phyloP scores from a whole-genome alignment of 53 echinoderm and acorn worm species.

The Antedon mediterranea region DNA sequence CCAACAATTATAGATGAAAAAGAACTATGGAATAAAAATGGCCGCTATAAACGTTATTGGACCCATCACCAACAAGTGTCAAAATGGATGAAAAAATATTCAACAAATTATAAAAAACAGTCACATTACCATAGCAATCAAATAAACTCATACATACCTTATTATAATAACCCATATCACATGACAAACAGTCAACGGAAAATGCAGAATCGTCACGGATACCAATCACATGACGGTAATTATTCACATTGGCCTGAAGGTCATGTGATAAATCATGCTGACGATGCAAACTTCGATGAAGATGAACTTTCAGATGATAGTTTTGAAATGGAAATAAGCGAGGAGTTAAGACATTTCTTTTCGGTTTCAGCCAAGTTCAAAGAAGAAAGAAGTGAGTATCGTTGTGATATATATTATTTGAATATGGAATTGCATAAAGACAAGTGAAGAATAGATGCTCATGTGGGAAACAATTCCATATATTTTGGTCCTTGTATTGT shows the following conservation, averaged over 20 bases:
- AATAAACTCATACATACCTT: neutral
- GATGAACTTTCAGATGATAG: conserved; percentile 17
- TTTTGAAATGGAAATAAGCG: conserved; percentile 69
- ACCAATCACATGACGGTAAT: too few relatives aligned
- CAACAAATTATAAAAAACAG: neutral
- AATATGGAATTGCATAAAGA: too few relatives aligned
- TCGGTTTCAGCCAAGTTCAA: conserved; percentile 49
- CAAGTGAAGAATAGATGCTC: too few relatives aligned
- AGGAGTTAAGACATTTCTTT: conserved; percentile 72
- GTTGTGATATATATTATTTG: too few relatives aligned
- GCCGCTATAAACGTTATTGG: conserved; percentile 32
- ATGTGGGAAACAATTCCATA: too few relatives aligned
- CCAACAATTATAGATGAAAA: neutral
- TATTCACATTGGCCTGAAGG: neutral
- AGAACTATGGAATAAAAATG: neutral
- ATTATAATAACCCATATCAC: neutral
- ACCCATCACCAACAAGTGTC: conserved; percentile 49
- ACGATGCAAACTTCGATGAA: conserved; percentile 4
- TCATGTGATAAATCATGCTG: conserved; percentile 9
- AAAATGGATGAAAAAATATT: conserved; percentile 39
- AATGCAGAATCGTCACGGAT: neutral
- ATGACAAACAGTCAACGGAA: neutral
- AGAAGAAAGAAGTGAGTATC: conserved; percentile 32
- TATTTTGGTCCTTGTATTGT: too few relatives aligned
- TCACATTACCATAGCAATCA: neutral